Conservation (phyloP, 2,888 invertebrate species). For the Mesorhabditis sp. region DNA sequence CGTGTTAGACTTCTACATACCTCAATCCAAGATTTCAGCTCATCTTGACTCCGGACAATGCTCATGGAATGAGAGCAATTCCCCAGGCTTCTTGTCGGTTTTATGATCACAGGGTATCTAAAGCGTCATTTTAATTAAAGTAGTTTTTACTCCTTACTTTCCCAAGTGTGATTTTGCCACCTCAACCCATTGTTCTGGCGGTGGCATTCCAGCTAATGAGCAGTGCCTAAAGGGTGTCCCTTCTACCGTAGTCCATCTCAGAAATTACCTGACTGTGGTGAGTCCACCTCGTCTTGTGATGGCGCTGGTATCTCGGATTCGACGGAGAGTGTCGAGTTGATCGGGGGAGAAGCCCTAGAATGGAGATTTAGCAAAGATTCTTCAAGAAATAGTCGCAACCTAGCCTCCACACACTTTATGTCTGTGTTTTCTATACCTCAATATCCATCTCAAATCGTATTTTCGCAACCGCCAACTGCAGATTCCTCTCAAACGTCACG, state of each 20-base stretch:
- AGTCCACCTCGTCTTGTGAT: conserved; percentile 33
- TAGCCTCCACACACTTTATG: conserved; percentile 7
- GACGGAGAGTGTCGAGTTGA: conserved; percentile 29
- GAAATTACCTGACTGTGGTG: conserved; percentile 20
- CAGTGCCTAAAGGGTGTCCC: conserved; percentile 24
- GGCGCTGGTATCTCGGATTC: conserved; percentile 22
- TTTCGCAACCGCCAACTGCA: conserved; percentile 43
- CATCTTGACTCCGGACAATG: conserved; percentile 27
- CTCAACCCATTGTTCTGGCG: conserved; percentile 36
- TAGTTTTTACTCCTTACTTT: background rate
- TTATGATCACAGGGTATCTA: conserved; percentile 3
- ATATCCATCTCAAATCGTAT: conserved; percentile 48
- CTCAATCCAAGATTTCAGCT: conserved; percentile 35
- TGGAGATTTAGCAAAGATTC: conserved; percentile 16
- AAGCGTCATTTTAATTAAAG: background rate
- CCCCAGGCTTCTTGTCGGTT: background rate
- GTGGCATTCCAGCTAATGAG: conserved; percentile 35
- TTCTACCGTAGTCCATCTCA: background rate
- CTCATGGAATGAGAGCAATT: conserved; percentile 36
- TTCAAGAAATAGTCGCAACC: conserved; percentile 22
- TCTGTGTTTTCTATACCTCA: conserved; percentile 21
- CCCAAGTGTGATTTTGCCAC: conserved; percentile 8
- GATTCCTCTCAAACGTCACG: conserved; percentile 42
- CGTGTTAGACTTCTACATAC: too few relatives aligned
- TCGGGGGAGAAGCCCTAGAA: conserved; percentile 35